Conservation (phyloP, 2,113 vertebrate genomes). For the Plecotus auritus region DNA sequence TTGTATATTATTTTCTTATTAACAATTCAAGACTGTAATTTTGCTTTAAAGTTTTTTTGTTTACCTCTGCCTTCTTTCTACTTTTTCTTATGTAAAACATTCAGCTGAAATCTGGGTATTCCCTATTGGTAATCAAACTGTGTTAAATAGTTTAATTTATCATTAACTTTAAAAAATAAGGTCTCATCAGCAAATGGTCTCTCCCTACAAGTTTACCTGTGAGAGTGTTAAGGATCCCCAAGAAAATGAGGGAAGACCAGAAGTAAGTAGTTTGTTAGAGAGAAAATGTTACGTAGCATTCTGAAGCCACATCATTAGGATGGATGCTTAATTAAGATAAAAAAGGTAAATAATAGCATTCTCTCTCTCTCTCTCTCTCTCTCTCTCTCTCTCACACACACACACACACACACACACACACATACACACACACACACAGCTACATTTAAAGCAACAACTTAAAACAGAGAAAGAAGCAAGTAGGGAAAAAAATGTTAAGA, state of each 20-base stretch:
- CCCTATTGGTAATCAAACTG: constrained; percentile 57
- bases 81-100: not conserved
- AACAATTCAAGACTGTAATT: not conserved
- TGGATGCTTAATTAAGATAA: constrained; percentile 54
- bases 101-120: constrained; percentile 54
- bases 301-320: constrained; percentile 59
- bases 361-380: not conserved
- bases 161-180: constrained; percentile 56
- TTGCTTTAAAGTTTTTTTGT: not conserved
- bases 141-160: constrained; percentile 62
- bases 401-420: not conserved
- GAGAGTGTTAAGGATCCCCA: constrained; percentile 26
- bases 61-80: not conserved
- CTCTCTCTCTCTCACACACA: not conserved
- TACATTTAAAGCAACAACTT: not conserved
- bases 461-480: not conserved
- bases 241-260: constrained; percentile 44
- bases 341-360: constrained; percentile 23
- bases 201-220: constrained; percentile 29
- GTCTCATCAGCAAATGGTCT: constrained; percentile 42
- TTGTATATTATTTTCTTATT: not conserved
- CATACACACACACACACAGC: not conserved
- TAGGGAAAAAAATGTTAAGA: not conserved
- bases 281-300: constrained; percentile 63
- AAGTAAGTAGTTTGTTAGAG: constrained; percentile 26